Percentiles rank a stretch among this genome's conserved stretches.
Evolutionary conservation across 37 sponge, comb jelly and placozoan genomes (phyloP).

Genomic region (Lycopodina hypogea): DNA sequence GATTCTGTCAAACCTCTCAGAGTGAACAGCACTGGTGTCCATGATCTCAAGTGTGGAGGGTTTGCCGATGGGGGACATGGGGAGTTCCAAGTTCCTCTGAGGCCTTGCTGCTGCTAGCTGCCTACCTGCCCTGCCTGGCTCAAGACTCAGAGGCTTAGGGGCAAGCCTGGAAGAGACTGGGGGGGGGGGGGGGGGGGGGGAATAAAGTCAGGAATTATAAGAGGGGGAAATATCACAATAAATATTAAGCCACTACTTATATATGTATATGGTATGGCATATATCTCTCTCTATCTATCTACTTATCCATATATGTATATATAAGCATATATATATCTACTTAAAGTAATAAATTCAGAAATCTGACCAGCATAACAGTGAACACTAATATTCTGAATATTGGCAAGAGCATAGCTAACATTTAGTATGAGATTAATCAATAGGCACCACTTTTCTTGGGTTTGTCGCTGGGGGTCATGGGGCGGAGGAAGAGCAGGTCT

Average conservation of each 20-base stretch:
- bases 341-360: no score
- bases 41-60: constrained; percentile 59
- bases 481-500: constrained; percentile 43
- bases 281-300: no score
- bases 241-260: no score
- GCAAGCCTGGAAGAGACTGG: neutral
- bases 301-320: no score
- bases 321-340: no score
- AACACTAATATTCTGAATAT: no score
- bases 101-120: neutral
- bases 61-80: constrained; percentile 70
- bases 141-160: constrained; percentile 3
- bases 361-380: no score
- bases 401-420: no score
- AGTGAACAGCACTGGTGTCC: constrained; percentile 24
- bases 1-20: neutral
- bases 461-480: neutral
- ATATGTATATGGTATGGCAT: no score
- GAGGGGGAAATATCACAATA: no score
- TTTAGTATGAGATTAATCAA: no score
- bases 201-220: no score
- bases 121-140: neutral
- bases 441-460: neutral
- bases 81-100: constrained; percentile 52
- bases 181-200: neutral